phyloP scores from a whole-genome alignment of 2,797 vertebrate genomes.

The Phyllotis vaccarum region DNA sequence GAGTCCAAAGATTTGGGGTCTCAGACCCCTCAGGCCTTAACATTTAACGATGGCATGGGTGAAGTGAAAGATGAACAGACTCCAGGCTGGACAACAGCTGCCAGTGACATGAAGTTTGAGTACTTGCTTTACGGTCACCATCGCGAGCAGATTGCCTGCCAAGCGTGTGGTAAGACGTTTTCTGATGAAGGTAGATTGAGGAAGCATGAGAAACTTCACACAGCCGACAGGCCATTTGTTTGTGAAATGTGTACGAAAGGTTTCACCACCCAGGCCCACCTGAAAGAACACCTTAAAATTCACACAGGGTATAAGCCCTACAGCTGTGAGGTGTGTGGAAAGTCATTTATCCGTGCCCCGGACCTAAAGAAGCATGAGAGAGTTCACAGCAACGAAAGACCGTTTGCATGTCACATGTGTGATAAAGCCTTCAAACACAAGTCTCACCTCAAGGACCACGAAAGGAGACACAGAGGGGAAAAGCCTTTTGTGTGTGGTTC shows the following conservation, averaged over 20 bases:
- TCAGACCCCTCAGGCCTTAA: constrained; percentile 93
- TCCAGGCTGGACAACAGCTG: constrained; percentile 94
- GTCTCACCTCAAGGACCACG: constrained; percentile 99
- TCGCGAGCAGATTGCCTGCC: constrained; percentile 95
- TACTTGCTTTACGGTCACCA: constrained; percentile 96
- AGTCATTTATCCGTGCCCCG: constrained; percentile 97
- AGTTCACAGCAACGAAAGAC: constrained; percentile 98
- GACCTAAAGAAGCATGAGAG: constrained; percentile 98
- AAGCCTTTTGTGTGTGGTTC: constrained; percentile 98
- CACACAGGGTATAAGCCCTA: constrained; percentile 98
- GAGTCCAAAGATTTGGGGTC: constrained; percentile 93
- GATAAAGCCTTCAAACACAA: constrained; percentile 99
- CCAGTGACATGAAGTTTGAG: constrained; percentile 97
- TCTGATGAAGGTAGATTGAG: constrained; percentile 94
- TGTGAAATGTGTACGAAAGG: constrained; percentile 99
- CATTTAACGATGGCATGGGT: constrained; percentile 94
- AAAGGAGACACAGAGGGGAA: constrained; percentile 97
- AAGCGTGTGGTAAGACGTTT: constrained; percentile 96
- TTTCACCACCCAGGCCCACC: constrained; percentile 98
- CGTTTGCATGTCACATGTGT: constrained; percentile 98
- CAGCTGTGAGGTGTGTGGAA: constrained; percentile 98
- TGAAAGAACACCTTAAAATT: constrained; percentile 99
- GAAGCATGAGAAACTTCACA: constrained; percentile 97
- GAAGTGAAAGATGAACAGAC: constrained; percentile 96
- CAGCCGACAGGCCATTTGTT: constrained; percentile 96